These are phyloP conservation scores for Haliaeetus leucogaster DNA, from an alignment of 2,113 vertebrate genomes.

Conservation along the genomic window DNA sequence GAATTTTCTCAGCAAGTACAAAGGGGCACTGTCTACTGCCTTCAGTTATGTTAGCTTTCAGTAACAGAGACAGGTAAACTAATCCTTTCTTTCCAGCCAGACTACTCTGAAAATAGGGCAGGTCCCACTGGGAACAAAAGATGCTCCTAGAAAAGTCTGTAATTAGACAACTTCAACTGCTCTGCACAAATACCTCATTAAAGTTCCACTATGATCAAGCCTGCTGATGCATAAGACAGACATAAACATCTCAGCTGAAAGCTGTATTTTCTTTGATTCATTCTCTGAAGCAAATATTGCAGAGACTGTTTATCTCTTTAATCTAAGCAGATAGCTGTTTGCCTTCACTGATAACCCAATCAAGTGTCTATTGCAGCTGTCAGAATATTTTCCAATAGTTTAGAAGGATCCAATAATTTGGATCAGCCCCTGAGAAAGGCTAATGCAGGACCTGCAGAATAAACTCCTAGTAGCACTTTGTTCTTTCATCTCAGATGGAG, in stretches of 20 bases:
- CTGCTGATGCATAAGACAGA: conserved; percentile 17
- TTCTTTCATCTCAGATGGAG: background rate
- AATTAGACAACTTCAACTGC: conserved; percentile 33
- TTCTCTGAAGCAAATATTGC: background rate
- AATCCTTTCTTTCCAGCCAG: conserved; percentile 18
- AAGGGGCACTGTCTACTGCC: background rate
- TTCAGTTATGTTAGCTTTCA: conserved; percentile 18
- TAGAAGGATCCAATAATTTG: background rate
- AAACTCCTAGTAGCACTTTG: background rate
- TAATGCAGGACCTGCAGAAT: background rate
- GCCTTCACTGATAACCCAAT: background rate
- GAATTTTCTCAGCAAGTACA: background rate
- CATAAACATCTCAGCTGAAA: conserved; percentile 3
- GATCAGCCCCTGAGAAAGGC: background rate
- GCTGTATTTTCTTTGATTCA: background rate
- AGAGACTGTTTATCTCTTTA: background rate
- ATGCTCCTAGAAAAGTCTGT: conserved; percentile 26
- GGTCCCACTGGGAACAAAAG: conserved; percentile 18
- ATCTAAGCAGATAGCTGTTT: background rate
- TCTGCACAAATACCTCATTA: conserved; percentile 24
- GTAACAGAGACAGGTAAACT: conserved; percentile 23
- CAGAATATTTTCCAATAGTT: background rate
- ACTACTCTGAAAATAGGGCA: conserved; percentile 10
- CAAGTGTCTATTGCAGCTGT: background rate
- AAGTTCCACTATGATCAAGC: conserved; percentile 8